Evolutionary conservation across 2,797 vertebrate species (phyloP), one percentile per base, ranked within the genome.

Genomic region (Cercopithecus petaurista): DNA sequence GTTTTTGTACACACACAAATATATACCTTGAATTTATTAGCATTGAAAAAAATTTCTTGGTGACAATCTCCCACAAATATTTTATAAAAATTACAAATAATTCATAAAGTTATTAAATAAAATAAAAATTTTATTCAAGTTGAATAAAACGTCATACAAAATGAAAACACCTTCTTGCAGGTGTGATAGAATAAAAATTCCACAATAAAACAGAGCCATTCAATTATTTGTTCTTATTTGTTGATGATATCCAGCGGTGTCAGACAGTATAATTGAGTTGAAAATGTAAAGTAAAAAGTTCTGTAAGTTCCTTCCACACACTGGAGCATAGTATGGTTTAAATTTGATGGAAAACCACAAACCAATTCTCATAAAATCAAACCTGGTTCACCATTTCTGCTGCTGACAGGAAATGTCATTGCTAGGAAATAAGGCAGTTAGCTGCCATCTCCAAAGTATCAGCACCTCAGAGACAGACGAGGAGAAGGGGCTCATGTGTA

Each of bases 391-490:
- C 94, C 28, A 46, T 96, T 98, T 1, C 1, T 55, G 94, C 81
- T 76, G 96, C 96, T 96, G 98, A 98, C 97, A 98, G 43, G 48
- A 97, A 90, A 96, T 87, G 72, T 95, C 89, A 81, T 55, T 97
- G 95, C 8, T 11, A 85, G 96, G 95, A 97, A 97, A 84, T 87
- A 75, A 96, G 96, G 5, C 57, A 87, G 43, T 77, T 22, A 24
- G 39, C 86, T 81, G 14, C 30, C n/a, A 4, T 64, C 39, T 73
- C 43, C 10, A 81, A 95, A 88, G 14, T n/a, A 57, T 55, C 80
- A 97, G 97, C 96, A 93, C 96, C 43, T 97, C 93, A 1, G 91
- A 86, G 76, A 92, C 89, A 95, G 46, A 93, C 93, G 88, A 97
- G 87, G 81, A 91, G 86, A 93, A 93, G 21, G 84, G 9, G 48